Evolutionary conservation across 2,888 invertebrate genomes (phyloP), one percentile per base, ranked within the genome.

Genomic region (Achlya flavicornis): DNA sequence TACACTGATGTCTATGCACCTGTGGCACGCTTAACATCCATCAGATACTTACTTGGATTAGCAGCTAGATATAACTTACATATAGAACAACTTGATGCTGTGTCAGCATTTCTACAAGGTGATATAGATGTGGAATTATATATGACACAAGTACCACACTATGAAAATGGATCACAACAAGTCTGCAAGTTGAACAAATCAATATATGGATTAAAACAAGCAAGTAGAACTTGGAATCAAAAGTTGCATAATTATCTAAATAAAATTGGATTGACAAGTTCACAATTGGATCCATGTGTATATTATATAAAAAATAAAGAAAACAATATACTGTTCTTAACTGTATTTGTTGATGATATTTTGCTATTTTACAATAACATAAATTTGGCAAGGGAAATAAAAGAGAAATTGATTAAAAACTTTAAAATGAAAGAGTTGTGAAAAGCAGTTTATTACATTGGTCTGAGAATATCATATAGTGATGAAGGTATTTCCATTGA

Each of bases 211-310:
- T 35, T 65, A 4, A 62, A 63, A 61, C 66, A 68, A 46, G 68
- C 74, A 0, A 75, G 73, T 33, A 61, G 72, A 57, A 67, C 65
- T 26, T 77, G 76, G 76, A 78, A 78, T 58, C 65, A 58, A 19
- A 74, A 68, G 66, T 11, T 77, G 7, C 63, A 73, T 59, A 14
- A 32, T 53, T 62, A 32, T 12, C 57, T 79, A 8, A 8, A 58
- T 19, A 65, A 76, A 62, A 72, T 79, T 57, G 78, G 76, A 14
- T 33, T 77, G 53, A 64, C 7, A 7, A 63, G 63, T 5, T 76
- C 74, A 60, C 69, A 69, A 26, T 3, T 70, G 33, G 77, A 79
- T 68, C 74, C 76, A 7, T 79, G 77, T 57, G 57, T 80, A 35
- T 78, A 78, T 46, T 74, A 70, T 57, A 33, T 58, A 11, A 65